Conservation (phyloP, 2,113 vertebrate genomes). For the Phalacrocorax pelagicus region DNA sequence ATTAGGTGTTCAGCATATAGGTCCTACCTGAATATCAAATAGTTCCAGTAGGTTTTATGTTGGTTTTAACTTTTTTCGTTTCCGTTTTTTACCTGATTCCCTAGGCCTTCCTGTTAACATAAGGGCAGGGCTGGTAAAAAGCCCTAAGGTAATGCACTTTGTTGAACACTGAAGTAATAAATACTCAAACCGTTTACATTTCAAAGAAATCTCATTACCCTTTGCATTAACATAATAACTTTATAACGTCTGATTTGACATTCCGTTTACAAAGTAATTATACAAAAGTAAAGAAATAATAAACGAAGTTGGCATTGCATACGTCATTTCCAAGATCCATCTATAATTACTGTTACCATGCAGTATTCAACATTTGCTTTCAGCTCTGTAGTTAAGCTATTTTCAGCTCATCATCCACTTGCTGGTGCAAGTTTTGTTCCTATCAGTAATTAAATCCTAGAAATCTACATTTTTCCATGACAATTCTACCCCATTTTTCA, state of each 20-base stretch:
- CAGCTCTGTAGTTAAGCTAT: constrained; percentile 42
- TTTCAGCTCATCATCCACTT: constrained; percentile 53
- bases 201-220: constrained; percentile 73
- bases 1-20: constrained; percentile 35
- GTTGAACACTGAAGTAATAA: constrained; percentile 77
- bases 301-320: constrained; percentile 19
- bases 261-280: constrained; percentile 37
- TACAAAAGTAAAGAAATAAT: constrained; percentile 43
- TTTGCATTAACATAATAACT: constrained; percentile 53
- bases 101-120: constrained; percentile 94
- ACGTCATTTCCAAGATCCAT: constrained; percentile 36
- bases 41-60: constrained; percentile 85
- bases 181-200: constrained; percentile 78
- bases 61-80: constrained; percentile 91
- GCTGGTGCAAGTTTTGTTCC: constrained; percentile 24
- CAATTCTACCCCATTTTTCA: not conserved
- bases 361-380: constrained; percentile 27
- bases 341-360: constrained; percentile 53
- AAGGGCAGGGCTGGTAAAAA: constrained; percentile 85
- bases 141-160: constrained; percentile 72
- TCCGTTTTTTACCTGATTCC: constrained; percentile 96
- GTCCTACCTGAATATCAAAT: constrained; percentile 91
- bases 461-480: not conserved
- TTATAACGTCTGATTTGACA: constrained; percentile 38
- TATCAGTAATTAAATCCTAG: constrained; percentile 23